These are phyloP conservation scores for Apodemus speciosus DNA, from an alignment of 2,113 vertebrate species.

Conservation along the genomic window DNA sequence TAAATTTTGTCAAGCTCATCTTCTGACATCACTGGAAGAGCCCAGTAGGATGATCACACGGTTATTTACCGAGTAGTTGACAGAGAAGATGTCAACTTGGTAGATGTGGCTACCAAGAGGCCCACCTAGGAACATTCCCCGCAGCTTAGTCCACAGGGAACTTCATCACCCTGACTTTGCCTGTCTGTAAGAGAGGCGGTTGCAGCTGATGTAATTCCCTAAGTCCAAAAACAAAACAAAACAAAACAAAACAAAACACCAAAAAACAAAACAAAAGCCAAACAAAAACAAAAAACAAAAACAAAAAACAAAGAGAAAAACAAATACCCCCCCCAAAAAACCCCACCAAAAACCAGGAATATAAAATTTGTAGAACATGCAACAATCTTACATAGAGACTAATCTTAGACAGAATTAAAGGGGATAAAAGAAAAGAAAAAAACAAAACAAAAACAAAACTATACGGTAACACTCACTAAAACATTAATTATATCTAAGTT, in stretches of 20 bases:
- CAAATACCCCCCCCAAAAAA: too few relatives aligned
- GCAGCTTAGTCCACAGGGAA: neutral
- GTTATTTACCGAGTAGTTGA: neutral
- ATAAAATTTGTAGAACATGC: neutral
- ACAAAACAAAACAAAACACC: too few relatives aligned
- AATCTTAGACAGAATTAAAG: neutral
- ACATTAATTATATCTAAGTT: neutral
- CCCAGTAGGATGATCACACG: neutral
- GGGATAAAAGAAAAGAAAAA: neutral
- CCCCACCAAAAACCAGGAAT: neutral
- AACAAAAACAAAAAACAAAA: too few relatives aligned
- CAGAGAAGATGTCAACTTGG: neutral
- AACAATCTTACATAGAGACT: neutral
- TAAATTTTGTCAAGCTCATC: neutral
- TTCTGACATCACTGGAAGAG: neutral
- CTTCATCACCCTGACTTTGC: neutral
- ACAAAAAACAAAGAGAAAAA: too few relatives aligned
- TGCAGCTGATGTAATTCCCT: neutral
- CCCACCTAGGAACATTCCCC: fast-evolving
- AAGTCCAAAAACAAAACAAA: neutral
- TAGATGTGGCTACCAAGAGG: neutral
- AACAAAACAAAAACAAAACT: neutral
- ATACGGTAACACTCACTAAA: neutral
- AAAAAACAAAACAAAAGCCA: too few relatives aligned
- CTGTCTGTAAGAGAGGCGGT: neutral